Evolutionary conservation across 2,113 vertebrate genomes (phyloP), one percentile per base, ranked within the genome.

Genomic region (Pogonocichla stellata): DNA sequence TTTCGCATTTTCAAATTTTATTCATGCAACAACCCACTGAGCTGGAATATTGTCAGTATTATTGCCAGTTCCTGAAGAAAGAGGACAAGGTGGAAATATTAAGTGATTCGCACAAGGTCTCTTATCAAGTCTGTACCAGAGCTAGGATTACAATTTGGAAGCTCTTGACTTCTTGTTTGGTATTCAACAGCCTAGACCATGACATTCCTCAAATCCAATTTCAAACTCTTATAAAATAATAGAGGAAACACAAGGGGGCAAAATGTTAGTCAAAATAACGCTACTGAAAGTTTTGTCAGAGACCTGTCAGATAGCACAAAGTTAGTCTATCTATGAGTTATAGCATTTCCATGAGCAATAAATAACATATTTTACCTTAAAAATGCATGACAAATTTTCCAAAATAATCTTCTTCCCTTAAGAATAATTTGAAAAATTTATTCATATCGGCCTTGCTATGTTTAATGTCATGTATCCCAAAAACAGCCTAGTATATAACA

Each of bases 171-270:
- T 87, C 80, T 80, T 89, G 47, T 74, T 92, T 84, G 40, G 18
- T 70, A 61, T 80, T 94, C 9, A 3, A 45, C 25, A 85, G 14
- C 31, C 73, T 91, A 80, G 36, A 81, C 48, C 4, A 4, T 53
- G 36, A 60, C 61, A 86, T 80, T 60, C n/a, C 56, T 61, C 62
- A 86, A 92, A 95, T 92, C 38, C 83, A 71, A 53, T 78, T 95
- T 96, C 47, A 92, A 72, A 78, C 14, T 69, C 34, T 86, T 60
- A 43, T 56, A 67, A 81, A 94, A 84, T 92, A 93, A 85, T 84
- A 89, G 36, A 50, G 40, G 7, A 92, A 87, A 72, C 5, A 56
- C 40, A 71, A 71, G 3, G 7, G 12, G 83, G 6, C 0, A 75
- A 84, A 86, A 64, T 53, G 53, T 24, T 81, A 67, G n/a, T 47